Evolutionary conservation across 2,113 vertebrate species (phyloP), one percentile per base, ranked within the genome.

Genomic region (Beaufortia kweichowensis): DNA sequence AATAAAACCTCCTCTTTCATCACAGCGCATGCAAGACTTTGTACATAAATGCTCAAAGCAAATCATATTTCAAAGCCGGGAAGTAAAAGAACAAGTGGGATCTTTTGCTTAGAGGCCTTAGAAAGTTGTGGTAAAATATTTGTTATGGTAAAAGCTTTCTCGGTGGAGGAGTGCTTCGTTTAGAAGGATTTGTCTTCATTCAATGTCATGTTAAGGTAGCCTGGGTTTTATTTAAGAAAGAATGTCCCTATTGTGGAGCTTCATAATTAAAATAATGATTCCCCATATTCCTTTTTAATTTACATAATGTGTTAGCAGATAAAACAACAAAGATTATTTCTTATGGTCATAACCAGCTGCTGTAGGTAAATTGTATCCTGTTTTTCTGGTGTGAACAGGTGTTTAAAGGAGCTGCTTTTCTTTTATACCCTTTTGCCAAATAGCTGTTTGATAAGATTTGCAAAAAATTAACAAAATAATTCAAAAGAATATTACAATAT

Each of bases 1-100:
- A 94, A 95, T 93, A 94, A 93, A 94, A 82, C 76, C 89, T 90
- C 93, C 93, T 93, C 88, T 94, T 92, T 96, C 94, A 96, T 94
- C 93, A 92, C 92, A 93, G 88, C 90, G 89, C 90, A 92, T 79
- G 75, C 86, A 80, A 94, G 93, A 95, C 94, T 94, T 96, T 93
- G 94, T 96, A 94, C 93, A 93, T 92, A 94, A 90, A 85, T 92
- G 94, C 95, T 96, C 96, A 97, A 97, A 96, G 95, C 95, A 95
- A 96, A 98, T 98, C 94, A 93, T 94, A 94, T 98, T 95, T 94
- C 95, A 97, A 97, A 96, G 94, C 90, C 71, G 87, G 88, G 87
- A 91, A 90, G 87, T 86, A 91, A 87, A 92, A 93, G 93, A 90
- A 83, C 79, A 82, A 89, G 87, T 66, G 85, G 75, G 79, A 81